Conservation (phyloP, 37 sponge, comb jelly and placozoan species). For the Aplysina aerophoba region DNA sequence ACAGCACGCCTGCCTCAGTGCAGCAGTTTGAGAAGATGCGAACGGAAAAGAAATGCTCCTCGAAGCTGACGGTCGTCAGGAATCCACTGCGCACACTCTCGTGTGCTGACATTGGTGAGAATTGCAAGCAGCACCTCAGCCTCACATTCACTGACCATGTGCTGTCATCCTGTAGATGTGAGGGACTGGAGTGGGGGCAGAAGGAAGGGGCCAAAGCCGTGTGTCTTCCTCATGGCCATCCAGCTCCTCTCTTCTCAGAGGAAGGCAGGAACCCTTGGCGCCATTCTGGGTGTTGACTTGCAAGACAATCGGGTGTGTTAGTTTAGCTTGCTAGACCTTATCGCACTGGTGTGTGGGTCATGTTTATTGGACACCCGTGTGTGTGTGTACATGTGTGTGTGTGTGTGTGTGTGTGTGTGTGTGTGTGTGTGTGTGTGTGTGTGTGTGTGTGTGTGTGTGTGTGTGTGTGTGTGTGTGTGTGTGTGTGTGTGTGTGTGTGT, state of each 20-base stretch:
- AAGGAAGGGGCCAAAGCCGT: too few relatives aligned
- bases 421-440: conserved; percentile 13
- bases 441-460: conserved; percentile 61
- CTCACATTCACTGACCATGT: too few relatives aligned
- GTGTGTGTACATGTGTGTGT: conserved; percentile 31
- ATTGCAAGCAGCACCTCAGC: too few relatives aligned
- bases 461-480: conserved; percentile 38
- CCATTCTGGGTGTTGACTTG: not conserved
- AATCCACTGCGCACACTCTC: too few relatives aligned
- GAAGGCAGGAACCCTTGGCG: not conserved
- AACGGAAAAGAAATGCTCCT: not conserved
- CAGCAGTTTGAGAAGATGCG: not conserved
- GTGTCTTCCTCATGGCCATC: too few relatives aligned
- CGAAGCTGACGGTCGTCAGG: too few relatives aligned
- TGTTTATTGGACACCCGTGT: not conserved
- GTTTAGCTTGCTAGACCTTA: not conserved
- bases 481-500: conserved; percentile 45
- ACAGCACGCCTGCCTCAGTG: not conserved
- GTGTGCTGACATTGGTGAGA: too few relatives aligned
- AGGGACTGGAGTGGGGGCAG: too few relatives aligned
- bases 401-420: conserved; percentile 44
- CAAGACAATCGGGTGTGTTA: not conserved
- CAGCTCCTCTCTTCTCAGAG: too few relatives aligned
- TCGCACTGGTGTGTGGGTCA: not conserved
- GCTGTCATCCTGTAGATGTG: too few relatives aligned